Evolutionary conservation across 2,888 invertebrate species (phyloP), one percentile per base, ranked within the genome.

Genomic region (Hirtodrosophila trivittata): DNA sequence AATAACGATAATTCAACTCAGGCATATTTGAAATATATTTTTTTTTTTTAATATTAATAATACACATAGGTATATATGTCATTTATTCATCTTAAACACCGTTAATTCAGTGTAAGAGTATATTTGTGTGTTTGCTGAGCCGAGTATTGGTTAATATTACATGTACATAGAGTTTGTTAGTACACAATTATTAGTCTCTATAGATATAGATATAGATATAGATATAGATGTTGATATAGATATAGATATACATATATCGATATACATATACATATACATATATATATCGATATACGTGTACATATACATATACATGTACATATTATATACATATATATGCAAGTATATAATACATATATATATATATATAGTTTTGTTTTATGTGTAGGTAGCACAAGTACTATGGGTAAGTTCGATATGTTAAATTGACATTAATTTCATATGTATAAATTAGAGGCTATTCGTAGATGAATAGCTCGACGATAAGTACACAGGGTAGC

Each of bases 401-500:
- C 50, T 59, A 43, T 54, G 39, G 45, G 21, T 75, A 70, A 58
- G 56, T 69, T 66, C 73, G 76, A 77, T 77, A 77, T 77, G 76
- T 80, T 69, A 76, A 64, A 76, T 77, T 77, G 77, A 69, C 74
- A 74, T 71, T 69, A 50, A 52, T 49, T 38, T 56, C 14, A 32
- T 45, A 45, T 60, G 28, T 26, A 42, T 50, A 37, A 43, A 38
- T 52, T 39, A 45, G 30, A 58, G 13, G n/a, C 16, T 8, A 33
- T 12, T 46, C 16, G 32, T 37, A 28, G 50, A 42, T 30, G 5
- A 35, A 28, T 35, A 35, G 37, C 32, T 45, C 14, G 32, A 60
- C 16, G 38, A 45, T 18, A 28, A 5, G 30, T 10, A 37, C 13
- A 42, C 21, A n/a, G 18, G 26, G 12, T 9, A n/a, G 3, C 21